phyloP scores from a whole-genome alignment of 2,797 vertebrate species.

The Cephalopachus bancanus region DNA sequence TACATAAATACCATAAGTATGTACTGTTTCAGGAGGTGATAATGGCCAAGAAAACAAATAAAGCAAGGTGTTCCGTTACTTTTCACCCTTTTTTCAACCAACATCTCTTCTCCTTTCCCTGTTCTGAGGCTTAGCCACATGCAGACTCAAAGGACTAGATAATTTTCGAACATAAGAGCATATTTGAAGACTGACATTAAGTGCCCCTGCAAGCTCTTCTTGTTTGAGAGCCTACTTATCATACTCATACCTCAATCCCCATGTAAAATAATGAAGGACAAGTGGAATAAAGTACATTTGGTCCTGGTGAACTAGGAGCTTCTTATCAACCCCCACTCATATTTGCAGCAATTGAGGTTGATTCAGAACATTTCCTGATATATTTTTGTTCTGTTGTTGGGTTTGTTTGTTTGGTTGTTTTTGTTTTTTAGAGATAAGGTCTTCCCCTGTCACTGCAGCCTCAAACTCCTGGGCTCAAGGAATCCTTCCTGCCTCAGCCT shows the following conservation, averaged over 20 bases:
- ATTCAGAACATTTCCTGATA: not conserved
- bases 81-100: not conserved
- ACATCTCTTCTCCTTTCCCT: not conserved
- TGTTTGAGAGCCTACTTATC: not conserved
- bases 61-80: not conserved
- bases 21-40: not conserved
- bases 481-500: too few species aligned
- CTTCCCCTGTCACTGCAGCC: too few species aligned
- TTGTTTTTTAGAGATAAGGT: too few species aligned
- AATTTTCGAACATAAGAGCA: not conserved
- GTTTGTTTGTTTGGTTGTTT: too few species aligned
- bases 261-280: not conserved
- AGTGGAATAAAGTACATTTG: not conserved
- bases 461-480: too few species aligned
- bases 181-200: not conserved
- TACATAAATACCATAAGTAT: too few species aligned
- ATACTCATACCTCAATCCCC: not conserved
- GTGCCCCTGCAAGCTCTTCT: not conserved
- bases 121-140: not conserved
- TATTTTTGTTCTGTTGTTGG: not conserved
- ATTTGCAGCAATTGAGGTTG: not conserved
- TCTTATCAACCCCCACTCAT: too few species aligned
- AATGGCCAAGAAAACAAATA: constrained; percentile 29
- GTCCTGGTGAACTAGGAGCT: not conserved
- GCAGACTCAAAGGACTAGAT: not conserved